These are phyloP conservation scores for Apodemus speciosus DNA, from an alignment of 2,113 vertebrate genomes.

Conservation along the genomic window DNA sequence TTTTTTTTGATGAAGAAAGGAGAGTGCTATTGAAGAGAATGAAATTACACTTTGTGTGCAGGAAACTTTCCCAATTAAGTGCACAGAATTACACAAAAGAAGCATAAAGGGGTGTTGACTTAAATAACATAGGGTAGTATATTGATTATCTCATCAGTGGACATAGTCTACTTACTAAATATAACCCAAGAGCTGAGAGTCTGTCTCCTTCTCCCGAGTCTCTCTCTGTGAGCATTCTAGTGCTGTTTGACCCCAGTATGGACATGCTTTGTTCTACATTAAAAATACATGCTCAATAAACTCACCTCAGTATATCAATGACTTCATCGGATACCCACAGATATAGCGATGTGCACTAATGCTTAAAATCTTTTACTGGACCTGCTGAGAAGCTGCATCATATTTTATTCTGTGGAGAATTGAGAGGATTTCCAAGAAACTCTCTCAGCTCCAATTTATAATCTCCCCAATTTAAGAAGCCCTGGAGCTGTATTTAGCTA, in stretches of 20 bases:
- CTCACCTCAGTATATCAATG: not conserved
- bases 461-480: conserved; percentile 11
- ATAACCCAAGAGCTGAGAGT: not conserved
- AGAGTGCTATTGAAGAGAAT: not conserved
- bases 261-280: conserved; percentile 15
- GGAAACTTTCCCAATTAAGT: not conserved
- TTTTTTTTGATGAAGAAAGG: not conserved
- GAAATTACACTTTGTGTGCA: not conserved
- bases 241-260: not conserved
- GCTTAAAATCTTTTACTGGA: not conserved
- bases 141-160: not conserved
- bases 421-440: conserved; percentile 18
- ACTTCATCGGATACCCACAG: conserved; percentile 4
- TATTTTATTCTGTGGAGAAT: conserved; percentile 41
- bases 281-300: conserved; percentile 17
- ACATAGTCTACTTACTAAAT: not conserved
- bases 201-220: not conserved
- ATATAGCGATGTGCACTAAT: not conserved
- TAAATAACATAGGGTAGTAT: not conserved
- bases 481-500: not conserved
- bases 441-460: conserved; percentile 27
- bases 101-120: not conserved
- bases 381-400: not conserved
- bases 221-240: not conserved
- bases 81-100: not conserved